Evolutionary conservation across 1,140 invertebrate genomes (phyloP), one percentile per base, ranked within the genome.

Genomic region (Heliconius nattereri): DNA sequence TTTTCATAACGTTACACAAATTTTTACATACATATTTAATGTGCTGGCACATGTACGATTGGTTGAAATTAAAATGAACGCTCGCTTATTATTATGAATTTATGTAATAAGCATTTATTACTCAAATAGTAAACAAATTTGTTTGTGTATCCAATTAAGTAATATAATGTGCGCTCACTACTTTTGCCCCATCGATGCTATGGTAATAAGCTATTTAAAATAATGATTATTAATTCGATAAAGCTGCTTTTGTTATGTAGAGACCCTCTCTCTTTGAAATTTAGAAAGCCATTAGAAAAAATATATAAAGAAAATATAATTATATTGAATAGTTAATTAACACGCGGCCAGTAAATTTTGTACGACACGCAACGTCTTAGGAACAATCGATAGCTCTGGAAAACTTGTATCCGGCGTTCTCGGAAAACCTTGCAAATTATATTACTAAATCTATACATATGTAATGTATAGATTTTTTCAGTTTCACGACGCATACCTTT

Each of bases 361-460:
- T 29, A 19, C 57, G 78, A 70, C 78, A 78, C 57, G 78, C 78
- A 73, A 73, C 54, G 37, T 40, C 20, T 54, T 7, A 60, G 52
- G 32, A n/a, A 71, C 74, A 74, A 78, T 78, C 54, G 32, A 78
- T 49, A 40, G 72, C 13, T 60, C 72, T 78, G 32, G 49, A 57
- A 73, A 78, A 40, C 54, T 66, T 49, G 57, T 73, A 45, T 60
- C 70, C 54, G 57, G 72, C 35, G 78, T 66, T 66, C 60, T 66
- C 60, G 26, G 60, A 66, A 66, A 29, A 66, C 6, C 3, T 66
- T 29, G 3, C 23, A 2, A 6, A 29, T 26, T 9, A 26, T 13
- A 66, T 13, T 16, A 45, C 16, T 45, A 16, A 45, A 16, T 45
- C n/a, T n/a, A n/a, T 45, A 45, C 16, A 45, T 45, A 45, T 45